Percentiles rank a stretch among this genome's conserved stretches.
Conservation (phyloP, 2,113 vertebrate genomes). For the Datnioides undecimradiatus region DNA sequence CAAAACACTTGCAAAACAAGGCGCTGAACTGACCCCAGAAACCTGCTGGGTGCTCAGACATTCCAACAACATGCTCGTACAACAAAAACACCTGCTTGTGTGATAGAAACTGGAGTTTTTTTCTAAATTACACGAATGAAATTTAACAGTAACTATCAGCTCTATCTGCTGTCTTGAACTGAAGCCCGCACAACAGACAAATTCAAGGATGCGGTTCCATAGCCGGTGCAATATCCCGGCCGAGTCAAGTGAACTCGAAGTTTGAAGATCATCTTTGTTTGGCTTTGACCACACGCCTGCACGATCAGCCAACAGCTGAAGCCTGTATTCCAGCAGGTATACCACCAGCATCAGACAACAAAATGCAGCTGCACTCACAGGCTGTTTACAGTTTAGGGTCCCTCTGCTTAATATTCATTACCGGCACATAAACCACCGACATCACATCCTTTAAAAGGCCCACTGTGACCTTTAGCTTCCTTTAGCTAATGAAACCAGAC, state of each 20-base stretch:
- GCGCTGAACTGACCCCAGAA: constrained; percentile 19
- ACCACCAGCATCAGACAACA: background rate
- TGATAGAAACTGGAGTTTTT: background rate
- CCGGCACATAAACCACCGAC: background rate
- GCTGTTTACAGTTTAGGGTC: background rate
- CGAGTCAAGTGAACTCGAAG: background rate
- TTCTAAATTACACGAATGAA: background rate
- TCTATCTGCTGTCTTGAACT: no score
- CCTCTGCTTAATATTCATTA: background rate
- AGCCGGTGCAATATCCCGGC: background rate
- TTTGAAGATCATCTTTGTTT: constrained; percentile 1
- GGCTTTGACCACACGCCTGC: background rate
- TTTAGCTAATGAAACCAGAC: background rate
- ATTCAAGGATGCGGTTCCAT: background rate
- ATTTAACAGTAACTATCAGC: background rate
- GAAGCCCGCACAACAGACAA: background rate
- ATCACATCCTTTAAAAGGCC: background rate
- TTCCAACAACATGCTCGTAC: background rate
- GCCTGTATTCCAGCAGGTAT: background rate
- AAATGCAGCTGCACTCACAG: background rate
- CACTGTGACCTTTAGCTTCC: background rate
- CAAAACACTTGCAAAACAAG: constrained; percentile 49
- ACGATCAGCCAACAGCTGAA: background rate
- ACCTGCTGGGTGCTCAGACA: background rate
- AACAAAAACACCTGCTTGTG: background rate